phyloP scores from a whole-genome alignment of 2,888 invertebrate species.

The Tiphia femorata region DNA sequence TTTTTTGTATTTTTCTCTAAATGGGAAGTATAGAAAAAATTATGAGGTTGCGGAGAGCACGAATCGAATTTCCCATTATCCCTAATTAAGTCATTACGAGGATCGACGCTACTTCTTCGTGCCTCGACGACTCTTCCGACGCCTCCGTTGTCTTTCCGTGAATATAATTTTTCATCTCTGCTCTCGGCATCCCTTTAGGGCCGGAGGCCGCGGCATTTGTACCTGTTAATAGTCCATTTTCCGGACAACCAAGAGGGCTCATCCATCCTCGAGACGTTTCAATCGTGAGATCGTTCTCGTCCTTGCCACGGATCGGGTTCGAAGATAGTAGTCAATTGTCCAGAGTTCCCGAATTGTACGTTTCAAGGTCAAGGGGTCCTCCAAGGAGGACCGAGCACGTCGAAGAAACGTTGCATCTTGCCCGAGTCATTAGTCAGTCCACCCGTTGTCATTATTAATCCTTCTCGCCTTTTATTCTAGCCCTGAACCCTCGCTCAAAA shows the following conservation, averaged over 20 bases:
- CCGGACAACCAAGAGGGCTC: conserved; percentile 48
- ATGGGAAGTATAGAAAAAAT: no score
- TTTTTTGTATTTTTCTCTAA: not conserved
- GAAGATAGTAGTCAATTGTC: conserved; percentile 62
- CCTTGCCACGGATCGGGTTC: conserved; percentile 41
- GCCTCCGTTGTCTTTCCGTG: conserved; percentile 14
- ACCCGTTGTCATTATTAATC: no score
- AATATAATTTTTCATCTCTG: conserved; percentile 23
- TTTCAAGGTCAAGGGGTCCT: conserved; percentile 42
- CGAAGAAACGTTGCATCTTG: not conserved
- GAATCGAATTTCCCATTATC: no score
- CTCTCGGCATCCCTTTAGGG: conserved; percentile 13
- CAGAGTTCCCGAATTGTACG: conserved; percentile 39
- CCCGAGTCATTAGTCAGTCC: no score
- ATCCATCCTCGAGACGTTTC: conserved; percentile 59
- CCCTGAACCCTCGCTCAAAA: no score
- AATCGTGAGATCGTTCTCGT: conserved; percentile 54
- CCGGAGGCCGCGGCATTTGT: conserved; percentile 24
- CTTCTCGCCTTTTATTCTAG: no score
- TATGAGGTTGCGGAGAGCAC: no score
- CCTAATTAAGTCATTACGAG: conserved; percentile 8
- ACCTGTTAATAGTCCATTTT: conserved; percentile 49
- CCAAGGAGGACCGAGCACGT: conserved; percentile 28
- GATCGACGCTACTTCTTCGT: conserved; percentile 3
- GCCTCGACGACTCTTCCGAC: no score